A percentile compares a stretch with the other conserved stretches of the same genome.
phyloP scores from a whole-genome alignment of 2,797 vertebrate genomes.

The Antennarius maculatus region DNA sequence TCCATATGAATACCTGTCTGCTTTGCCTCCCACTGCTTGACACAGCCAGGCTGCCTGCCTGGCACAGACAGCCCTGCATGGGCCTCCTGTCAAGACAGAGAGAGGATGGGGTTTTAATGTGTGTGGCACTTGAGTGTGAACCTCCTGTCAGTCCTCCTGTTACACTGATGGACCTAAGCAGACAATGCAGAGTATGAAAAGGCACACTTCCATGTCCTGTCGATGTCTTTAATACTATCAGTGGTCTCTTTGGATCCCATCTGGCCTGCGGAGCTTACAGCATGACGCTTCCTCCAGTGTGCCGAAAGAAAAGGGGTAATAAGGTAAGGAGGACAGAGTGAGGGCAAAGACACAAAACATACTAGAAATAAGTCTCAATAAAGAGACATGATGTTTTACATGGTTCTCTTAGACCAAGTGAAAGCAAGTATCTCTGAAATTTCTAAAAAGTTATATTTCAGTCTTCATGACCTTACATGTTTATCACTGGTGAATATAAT shows the following conservation, averaged over 20 bases:
- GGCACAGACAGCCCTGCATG: slow-evolving; percentile 64
- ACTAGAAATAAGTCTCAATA: too few species aligned
- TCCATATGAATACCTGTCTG: slow-evolving; percentile 82
- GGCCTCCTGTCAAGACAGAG: slow-evolving; percentile 62
- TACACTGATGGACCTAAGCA: slow-evolving; percentile 51
- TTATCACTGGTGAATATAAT: too few species aligned
- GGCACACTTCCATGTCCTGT: slow-evolving; percentile 75
- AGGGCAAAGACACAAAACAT: slow-evolving; percentile 1
- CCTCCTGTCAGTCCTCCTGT: slow-evolving; percentile 73
- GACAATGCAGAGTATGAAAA: slow-evolving; percentile 67
- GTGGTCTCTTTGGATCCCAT: slow-evolving; percentile 69
- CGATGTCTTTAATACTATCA: slow-evolving; percentile 56
- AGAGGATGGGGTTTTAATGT: slow-evolving; percentile 49
- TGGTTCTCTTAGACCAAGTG: not conserved
- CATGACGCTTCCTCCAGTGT: slow-evolving; percentile 58
- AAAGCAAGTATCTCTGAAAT: not conserved
- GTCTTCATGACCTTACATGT: not conserved
- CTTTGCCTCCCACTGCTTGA: slow-evolving; percentile 61
- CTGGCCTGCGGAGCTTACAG: slow-evolving; percentile 68
- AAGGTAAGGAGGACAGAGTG: slow-evolving; percentile 30
- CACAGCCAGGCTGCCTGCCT: slow-evolving; percentile 68
- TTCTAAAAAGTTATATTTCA: not conserved
- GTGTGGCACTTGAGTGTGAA: slow-evolving; percentile 47
- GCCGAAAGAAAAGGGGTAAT: slow-evolving; percentile 24
- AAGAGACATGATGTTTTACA: not conserved